Percentiles rank a stretch among this genome's conserved stretches.
These are phyloP conservation scores for Cyphomyrus discorhynchus DNA, from an alignment of 2,113 vertebrate genomes.

Conservation along the genomic window DNA sequence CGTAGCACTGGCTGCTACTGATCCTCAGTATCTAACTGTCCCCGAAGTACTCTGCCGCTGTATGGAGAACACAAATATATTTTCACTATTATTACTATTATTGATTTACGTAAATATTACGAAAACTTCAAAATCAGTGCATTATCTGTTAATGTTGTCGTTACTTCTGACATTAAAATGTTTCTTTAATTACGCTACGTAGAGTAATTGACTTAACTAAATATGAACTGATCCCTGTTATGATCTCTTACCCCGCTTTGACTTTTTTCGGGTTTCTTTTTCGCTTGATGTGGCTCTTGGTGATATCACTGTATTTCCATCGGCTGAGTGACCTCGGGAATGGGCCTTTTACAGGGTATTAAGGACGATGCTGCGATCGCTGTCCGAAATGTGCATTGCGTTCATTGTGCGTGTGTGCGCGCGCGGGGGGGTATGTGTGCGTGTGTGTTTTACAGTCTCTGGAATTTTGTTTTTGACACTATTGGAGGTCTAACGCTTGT, in stretches of 20 bases:
- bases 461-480: constrained; percentile 5
- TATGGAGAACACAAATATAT: constrained; percentile 20
- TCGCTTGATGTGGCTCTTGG: constrained; percentile 8
- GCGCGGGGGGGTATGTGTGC: not conserved
- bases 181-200: constrained; percentile 42
- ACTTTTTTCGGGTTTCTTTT: constrained; percentile 30
- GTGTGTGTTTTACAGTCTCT: not conserved
- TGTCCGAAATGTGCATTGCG: not conserved
- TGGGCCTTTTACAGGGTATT: constrained; percentile 14
- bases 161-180: constrained; percentile 34
- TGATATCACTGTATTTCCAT: constrained; percentile 24
- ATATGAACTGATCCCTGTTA: constrained; percentile 27
- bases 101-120: constrained; percentile 24
- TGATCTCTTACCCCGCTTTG: constrained; percentile 32
- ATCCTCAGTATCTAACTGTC: constrained; percentile 45
- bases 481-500: not conserved
- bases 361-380: constrained; percentile 22
- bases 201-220: constrained; percentile 36
- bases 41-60: constrained; percentile 26
- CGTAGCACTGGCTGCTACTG: constrained; percentile 60
- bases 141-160: constrained; percentile 26
- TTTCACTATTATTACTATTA: constrained; percentile 12
- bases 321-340: constrained; percentile 8
- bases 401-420: not conserved
- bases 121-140: constrained; percentile 15